Percentiles rank a stretch among this genome's conserved stretches.
phyloP scores from a whole-genome alignment of 2,797 vertebrate genomes.

The Botia kubotai region DNA sequence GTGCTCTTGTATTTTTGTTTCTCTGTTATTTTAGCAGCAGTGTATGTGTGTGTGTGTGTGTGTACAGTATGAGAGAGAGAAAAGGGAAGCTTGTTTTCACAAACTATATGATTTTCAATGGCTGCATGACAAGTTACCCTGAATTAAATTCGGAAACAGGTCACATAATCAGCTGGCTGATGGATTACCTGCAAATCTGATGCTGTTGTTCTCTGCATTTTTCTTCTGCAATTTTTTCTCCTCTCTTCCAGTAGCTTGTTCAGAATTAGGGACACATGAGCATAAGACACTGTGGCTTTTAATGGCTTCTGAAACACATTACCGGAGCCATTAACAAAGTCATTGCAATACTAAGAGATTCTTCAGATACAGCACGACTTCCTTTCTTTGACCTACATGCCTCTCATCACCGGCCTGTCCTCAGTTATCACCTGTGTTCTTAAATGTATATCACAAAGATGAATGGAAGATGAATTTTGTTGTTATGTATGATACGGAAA shows the following conservation, averaged over 20 bases:
- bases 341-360: neutral
- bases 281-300: constrained; percentile 14
- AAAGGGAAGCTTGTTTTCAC: constrained; percentile 14
- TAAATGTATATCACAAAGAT: neutral
- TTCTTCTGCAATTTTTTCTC: neutral
- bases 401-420: neutral
- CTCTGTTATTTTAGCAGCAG: neutral
- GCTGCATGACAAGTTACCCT: neutral
- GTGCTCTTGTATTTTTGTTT: constrained; percentile 27
- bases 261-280: neutral
- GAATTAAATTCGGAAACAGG: constrained; percentile 29
- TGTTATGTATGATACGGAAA: no score
- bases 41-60: constrained; percentile 8
- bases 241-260: neutral
- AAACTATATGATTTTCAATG: neutral
- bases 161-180: constrained; percentile 21
- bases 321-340: neutral
- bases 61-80: neutral
- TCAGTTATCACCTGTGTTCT: neutral
- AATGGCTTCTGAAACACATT: constrained; percentile 13
- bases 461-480: neutral
- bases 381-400: constrained; percentile 1
- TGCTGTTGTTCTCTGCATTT: neutral
- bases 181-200: constrained; percentile 12
- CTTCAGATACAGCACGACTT: neutral